phyloP scores from a whole-genome alignment of 1,140 invertebrate genomes.

The Drosophila dunni region DNA sequence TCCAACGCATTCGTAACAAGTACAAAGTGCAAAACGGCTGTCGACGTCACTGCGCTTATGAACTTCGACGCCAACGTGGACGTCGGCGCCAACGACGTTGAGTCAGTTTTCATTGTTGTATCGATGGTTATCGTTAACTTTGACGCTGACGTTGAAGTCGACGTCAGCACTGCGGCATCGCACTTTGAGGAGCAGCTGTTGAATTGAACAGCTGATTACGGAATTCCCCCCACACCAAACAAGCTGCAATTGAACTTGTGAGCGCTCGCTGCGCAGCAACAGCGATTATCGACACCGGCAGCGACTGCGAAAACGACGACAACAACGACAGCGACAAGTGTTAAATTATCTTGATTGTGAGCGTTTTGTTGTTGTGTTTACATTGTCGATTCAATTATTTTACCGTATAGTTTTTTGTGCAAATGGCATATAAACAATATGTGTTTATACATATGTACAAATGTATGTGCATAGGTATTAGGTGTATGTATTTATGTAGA shows the following conservation, averaged over 20 bases:
- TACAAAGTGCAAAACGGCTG: constrained; percentile 4
- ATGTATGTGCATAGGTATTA: neutral
- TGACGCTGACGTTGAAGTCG: neutral
- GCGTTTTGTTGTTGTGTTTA: constrained; percentile 7
- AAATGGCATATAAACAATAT: constrained; percentile 26
- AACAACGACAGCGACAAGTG: constrained; percentile 19
- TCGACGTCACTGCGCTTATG: neutral
- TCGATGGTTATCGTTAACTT: constrained; percentile 7
- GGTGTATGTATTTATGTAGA: neutral
- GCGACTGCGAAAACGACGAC: constrained; percentile 29
- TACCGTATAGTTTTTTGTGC: constrained; percentile 16
- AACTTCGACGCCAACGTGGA: constrained; percentile 3
- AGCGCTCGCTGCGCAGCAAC: constrained; percentile 8
- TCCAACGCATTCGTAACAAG: neutral
- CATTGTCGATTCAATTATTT: constrained; percentile 40
- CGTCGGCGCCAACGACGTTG: neutral
- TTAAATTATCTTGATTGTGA: constrained; percentile 41
- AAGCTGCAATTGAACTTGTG: constrained; percentile 31
- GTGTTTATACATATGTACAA: neutral
- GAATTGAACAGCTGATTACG: constrained; percentile 39
- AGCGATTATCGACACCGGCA: constrained; percentile 9
- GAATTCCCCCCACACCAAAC: constrained; percentile 14
- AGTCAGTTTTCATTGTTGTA: constrained; percentile 11
- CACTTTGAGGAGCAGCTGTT: constrained; percentile 32
- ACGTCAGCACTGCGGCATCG: neutral